These are phyloP conservation scores for Caenorhabditis sp. DNA, from an alignment of 2,888 invertebrate species.

Conservation along the genomic window DNA sequence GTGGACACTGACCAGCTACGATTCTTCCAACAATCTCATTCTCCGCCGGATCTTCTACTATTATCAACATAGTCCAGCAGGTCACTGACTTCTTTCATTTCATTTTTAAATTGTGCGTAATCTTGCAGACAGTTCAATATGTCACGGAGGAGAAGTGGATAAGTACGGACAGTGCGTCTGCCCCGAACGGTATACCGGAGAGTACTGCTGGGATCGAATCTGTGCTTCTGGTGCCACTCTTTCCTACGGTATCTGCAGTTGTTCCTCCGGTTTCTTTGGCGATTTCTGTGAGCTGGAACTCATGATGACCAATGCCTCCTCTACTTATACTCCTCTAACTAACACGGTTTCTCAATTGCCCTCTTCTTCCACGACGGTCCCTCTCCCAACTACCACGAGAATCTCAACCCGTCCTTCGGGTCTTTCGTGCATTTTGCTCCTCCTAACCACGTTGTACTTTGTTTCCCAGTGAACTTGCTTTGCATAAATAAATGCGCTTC, in stretches of 20 bases:
- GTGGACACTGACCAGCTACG: conserved; percentile 28
- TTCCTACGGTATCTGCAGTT: conserved; percentile 35
- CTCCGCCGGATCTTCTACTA: conserved; percentile 34
- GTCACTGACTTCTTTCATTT: background rate
- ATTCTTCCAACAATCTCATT: background rate
- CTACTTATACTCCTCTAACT: background rate
- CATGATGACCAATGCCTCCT: conserved; percentile 5
- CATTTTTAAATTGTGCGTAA: no score
- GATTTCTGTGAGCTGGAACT: conserved; percentile 43
- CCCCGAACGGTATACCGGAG: conserved; percentile 44
- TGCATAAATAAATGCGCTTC: background rate
- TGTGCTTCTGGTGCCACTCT: conserved; percentile 24
- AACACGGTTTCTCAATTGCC: background rate
- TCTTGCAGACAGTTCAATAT: conserved; percentile 28
- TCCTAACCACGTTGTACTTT: background rate
- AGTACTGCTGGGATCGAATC: conserved; percentile 54
- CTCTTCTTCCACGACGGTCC: background rate
- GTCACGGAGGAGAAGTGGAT: conserved; percentile 41
- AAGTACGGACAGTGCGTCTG: conserved; percentile 46
- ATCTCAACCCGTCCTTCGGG: background rate
- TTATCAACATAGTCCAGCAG: conserved; percentile 38
- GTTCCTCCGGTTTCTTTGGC: conserved; percentile 28
- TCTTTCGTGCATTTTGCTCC: background rate
- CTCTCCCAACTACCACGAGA: background rate
- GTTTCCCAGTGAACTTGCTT: background rate